phyloP scores from a whole-genome alignment of 2,797 vertebrate genomes.

The Mareca strepera region DNA sequence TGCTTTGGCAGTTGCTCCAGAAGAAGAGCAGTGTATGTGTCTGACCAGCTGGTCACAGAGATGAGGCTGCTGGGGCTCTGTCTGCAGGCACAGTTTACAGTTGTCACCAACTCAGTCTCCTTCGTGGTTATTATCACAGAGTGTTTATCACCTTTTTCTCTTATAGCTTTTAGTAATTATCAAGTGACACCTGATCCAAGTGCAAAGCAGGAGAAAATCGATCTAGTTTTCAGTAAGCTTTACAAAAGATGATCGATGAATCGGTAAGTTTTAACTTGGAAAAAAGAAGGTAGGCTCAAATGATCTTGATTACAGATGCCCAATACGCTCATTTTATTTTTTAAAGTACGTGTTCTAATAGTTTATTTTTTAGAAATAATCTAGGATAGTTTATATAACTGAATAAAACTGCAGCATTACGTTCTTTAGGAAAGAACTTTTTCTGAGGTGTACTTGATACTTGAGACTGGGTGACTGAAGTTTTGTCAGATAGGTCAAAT shows the following conservation, averaged over 20 bases:
- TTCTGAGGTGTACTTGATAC: neutral
- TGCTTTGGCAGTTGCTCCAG: neutral
- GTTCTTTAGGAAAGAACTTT: neutral
- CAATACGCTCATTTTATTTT: neutral
- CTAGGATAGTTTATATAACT: neutral
- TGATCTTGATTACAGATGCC: neutral
- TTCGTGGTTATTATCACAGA: neutral
- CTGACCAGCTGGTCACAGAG: rapidly evolving
- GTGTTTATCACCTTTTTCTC: neutral
- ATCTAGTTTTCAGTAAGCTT: neutral
- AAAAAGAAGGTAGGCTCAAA: neutral
- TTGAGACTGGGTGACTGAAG: neutral
- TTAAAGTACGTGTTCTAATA: neutral
- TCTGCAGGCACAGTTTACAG: neutral
- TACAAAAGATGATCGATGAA: neutral
- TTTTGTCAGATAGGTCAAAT: neutral
- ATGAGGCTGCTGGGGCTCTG: neutral
- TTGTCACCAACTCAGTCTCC: neutral
- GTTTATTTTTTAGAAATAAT: neutral
- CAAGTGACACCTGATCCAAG: neutral
- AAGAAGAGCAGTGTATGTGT: neutral
- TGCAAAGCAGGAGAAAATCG: neutral
- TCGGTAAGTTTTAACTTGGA: neutral
- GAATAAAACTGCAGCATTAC: neutral
- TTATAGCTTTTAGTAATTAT: neutral